A percentile compares a stretch with the other conserved stretches of the same genome.
phyloP scores from a whole-genome alignment of 23 tunicate species.

The Halocynthia aurantium region DNA sequence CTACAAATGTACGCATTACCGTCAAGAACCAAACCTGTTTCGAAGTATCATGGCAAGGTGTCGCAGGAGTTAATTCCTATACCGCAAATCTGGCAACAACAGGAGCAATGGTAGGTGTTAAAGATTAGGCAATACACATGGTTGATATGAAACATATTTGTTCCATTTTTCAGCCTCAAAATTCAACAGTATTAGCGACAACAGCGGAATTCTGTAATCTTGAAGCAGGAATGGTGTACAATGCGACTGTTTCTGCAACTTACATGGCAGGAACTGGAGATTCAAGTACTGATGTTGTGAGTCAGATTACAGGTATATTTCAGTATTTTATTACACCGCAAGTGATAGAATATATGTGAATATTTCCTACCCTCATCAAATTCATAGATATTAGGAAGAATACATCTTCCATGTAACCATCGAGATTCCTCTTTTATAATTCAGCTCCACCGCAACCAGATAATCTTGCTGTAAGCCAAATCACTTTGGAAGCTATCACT shows the following conservation, averaged over 20 bases:
- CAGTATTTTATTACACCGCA: not conserved
- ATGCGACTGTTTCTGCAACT: constrained; percentile 11
- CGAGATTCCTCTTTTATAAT: too few species aligned
- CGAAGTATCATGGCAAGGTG: not conserved
- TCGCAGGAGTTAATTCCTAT: constrained; percentile 2
- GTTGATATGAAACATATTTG: not conserved
- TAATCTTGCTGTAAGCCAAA: too few species aligned
- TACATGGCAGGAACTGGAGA: constrained; percentile 6
- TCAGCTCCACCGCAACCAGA: too few species aligned
- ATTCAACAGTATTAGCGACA: not conserved
- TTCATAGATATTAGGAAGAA: too few species aligned
- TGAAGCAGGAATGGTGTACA: constrained; percentile 2
- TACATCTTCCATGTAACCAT: too few species aligned
- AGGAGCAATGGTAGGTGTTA: not conserved
- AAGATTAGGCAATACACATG: not conserved
- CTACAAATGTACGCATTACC: constrained; percentile 1
- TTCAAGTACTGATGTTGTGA: constrained; percentile 1
- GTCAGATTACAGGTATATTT: constrained; percentile 26
- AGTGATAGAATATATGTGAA: too few species aligned
- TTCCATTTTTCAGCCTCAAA: not conserved
- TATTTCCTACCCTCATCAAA: too few species aligned
- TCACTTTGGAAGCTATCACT: not conserved
- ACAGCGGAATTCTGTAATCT: not conserved
- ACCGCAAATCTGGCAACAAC: not conserved
- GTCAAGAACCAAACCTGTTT: constrained; percentile 21